phyloP scores from a whole-genome alignment of 2,888 invertebrate species.

The Litoditis marina region DNA sequence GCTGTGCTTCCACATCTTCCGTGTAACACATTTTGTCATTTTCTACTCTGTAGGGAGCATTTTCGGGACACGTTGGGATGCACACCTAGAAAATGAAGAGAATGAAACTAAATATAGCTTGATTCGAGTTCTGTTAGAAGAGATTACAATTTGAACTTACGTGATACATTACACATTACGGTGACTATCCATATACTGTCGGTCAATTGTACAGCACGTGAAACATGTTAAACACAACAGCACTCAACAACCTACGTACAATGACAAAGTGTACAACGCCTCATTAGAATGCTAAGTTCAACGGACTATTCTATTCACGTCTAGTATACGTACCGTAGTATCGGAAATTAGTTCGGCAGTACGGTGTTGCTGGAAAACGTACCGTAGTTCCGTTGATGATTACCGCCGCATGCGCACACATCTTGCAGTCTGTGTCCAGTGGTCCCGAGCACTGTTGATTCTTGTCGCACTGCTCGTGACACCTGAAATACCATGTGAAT shows the following conservation, averaged over 20 bases:
- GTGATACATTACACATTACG: too few species aligned
- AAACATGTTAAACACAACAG: too few species aligned
- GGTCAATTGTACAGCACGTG: too few species aligned
- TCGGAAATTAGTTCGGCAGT: too few species aligned
- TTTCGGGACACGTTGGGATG: constrained; percentile 31
- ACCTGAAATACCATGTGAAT: constrained; percentile 13
- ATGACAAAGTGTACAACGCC: too few species aligned
- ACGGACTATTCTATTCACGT: too few species aligned
- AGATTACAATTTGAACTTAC: too few species aligned
- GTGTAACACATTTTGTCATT: constrained; percentile 24
- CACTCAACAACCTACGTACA: too few species aligned
- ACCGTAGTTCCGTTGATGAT: constrained; percentile 13
- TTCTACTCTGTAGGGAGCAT: constrained; percentile 28
- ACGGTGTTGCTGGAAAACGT: neutral
- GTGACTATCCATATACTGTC: too few species aligned
- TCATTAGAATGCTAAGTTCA: too few species aligned
- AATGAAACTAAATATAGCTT: neutral
- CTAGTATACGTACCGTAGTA: too few species aligned
- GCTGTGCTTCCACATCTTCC: constrained; percentile 30
- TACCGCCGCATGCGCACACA: constrained; percentile 31
- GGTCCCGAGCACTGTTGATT: constrained; percentile 37
- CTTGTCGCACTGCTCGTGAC: constrained; percentile 42
- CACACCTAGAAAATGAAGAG: constrained; percentile 28
- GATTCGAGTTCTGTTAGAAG: too few species aligned
- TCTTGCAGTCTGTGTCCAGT: constrained; percentile 23